Evolutionary conservation across 2,113 vertebrate species (phyloP).

Genomic region (Fregata magnificens): DNA sequence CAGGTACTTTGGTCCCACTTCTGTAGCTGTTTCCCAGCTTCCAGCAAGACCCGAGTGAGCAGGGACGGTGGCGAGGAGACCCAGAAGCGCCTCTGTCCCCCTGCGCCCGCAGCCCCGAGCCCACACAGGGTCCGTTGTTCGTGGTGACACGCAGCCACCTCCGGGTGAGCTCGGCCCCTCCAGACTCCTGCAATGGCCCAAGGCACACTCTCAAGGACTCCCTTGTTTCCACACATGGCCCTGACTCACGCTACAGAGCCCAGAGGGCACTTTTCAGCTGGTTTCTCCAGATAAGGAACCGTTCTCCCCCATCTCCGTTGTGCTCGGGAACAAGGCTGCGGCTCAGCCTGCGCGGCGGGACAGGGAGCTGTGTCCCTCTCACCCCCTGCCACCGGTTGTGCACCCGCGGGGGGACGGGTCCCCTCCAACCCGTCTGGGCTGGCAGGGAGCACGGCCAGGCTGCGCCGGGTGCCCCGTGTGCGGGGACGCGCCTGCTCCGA

Average conservation of each 20-base stretch:
- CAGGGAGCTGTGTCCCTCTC: accelerated
- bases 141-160: neutral
- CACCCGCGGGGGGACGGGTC: neutral
- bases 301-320: neutral
- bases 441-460: neutral
- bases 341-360: neutral
- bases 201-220: constrained; percentile 10
- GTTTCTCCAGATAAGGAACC: neutral
- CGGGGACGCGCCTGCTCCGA: accelerated
- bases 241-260: neutral
- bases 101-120: neutral
- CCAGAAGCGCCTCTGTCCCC: neutral
- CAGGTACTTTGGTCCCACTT: neutral
- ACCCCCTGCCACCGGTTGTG: accelerated
- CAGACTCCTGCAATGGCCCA: neutral
- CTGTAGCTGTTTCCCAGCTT: neutral
- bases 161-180: neutral
- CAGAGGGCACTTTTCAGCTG: neutral
- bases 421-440: no score
- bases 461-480: accelerated
- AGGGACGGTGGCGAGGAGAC: neutral
- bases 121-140: constrained; percentile 23
- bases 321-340: neutral
- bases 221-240: constrained; percentile 37
- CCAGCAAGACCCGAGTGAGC: neutral